These are phyloP conservation scores for Heliconius eleuchia DNA, from an alignment of 1,140 invertebrate genomes.

Conservation along the genomic window DNA sequence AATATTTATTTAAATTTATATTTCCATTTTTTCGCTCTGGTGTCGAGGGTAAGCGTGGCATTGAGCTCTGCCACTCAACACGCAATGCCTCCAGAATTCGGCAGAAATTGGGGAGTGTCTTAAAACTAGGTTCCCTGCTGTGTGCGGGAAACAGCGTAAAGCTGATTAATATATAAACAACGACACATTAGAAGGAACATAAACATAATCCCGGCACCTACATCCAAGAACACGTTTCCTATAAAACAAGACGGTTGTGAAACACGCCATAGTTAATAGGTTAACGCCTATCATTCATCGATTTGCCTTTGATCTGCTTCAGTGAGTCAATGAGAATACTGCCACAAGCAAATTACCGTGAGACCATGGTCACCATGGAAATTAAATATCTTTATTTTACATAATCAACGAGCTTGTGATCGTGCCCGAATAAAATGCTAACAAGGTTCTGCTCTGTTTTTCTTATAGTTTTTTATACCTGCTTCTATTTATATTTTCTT, in stretches of 20 bases:
- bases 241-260: slow-evolving; percentile 14
- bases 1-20: too few relatives aligned
- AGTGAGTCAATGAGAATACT: slow-evolving; percentile 21
- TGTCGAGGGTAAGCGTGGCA: too few relatives aligned
- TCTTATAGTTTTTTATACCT: not conserved
- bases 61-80: too few relatives aligned
- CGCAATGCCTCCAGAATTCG: too few relatives aligned
- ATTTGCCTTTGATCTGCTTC: slow-evolving; percentile 27
- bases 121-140: too few relatives aligned
- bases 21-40: too few relatives aligned
- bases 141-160: too few relatives aligned
- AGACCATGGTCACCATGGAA: slow-evolving; percentile 17
- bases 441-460: not conserved
- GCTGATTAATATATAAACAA: too few relatives aligned
- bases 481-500: not conserved
- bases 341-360: slow-evolving; percentile 21
- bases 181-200: too few relatives aligned
- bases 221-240: not conserved
- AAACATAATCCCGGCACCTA: not conserved
- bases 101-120: too few relatives aligned
- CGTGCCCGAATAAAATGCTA: not conserved
- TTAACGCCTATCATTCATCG: slow-evolving; percentile 16
- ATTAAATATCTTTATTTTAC: slow-evolving; percentile 17
- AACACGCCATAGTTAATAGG: slow-evolving; percentile 22
- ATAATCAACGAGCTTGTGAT: slow-evolving; percentile 5